Conservation (phyloP, 2,888 invertebrate species). For the Adelognathus sp. region DNA sequence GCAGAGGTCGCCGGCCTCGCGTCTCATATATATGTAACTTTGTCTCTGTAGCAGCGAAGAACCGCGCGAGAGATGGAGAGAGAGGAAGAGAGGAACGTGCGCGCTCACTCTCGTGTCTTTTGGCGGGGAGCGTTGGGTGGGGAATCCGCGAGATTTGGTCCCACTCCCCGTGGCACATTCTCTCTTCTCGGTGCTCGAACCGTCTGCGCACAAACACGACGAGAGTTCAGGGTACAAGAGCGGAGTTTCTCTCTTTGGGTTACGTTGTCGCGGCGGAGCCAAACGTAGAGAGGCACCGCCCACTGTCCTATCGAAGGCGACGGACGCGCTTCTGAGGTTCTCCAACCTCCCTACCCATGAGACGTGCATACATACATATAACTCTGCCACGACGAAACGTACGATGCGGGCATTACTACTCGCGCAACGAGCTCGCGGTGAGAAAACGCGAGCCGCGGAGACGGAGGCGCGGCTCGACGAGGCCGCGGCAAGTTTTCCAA, state of each 20-base stretch:
- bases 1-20: slow-evolving; percentile 49
- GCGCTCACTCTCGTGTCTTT: slow-evolving; percentile 6
- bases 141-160: not conserved
- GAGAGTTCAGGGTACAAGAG: slow-evolving; percentile 68
- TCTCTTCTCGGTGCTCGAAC: not conserved
- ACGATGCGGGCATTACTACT: slow-evolving; percentile 2
- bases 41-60: not conserved
- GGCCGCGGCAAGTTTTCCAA: not conserved
- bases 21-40: slow-evolving; percentile 9
- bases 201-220: slow-evolving; percentile 73
- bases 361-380: too few species aligned
- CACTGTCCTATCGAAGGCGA: slow-evolving; percentile 74
- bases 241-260: slow-evolving; percentile 63
- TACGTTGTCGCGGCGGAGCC: slow-evolving; percentile 66
- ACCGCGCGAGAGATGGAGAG: too few species aligned
- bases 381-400: slow-evolving; percentile 16
- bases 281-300: slow-evolving; percentile 73
- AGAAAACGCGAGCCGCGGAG: slow-evolving; percentile 19
- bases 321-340: slow-evolving; percentile 64
- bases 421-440: slow-evolving; percentile 47
- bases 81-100: not conserved
- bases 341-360: slow-evolving; percentile 66
- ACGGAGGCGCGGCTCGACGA: slow-evolving; percentile 35
- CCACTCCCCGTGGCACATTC: not conserved
- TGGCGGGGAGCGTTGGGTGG: not conserved